Evolutionary conservation across 2,888 invertebrate genomes (phyloP), one percentile per base, ranked within the genome.

Genomic region (Clunio marinus): DNA sequence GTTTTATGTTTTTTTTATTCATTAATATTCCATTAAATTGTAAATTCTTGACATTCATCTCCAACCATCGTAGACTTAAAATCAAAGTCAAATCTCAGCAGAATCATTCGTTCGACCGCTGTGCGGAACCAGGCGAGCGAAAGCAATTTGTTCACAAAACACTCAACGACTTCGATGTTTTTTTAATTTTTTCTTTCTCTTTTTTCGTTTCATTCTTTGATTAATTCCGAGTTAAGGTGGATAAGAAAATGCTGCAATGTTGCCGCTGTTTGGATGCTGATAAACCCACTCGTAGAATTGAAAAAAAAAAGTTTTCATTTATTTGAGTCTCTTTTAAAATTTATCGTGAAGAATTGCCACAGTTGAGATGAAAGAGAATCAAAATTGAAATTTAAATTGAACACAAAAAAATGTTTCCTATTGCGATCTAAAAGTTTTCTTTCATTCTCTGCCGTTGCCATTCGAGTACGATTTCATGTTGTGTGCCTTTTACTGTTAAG

Each of bases 1-100:
- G n/a, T n/a, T n/a, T n/a, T n/a, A n/a, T n/a, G 41, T 41, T 24
- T 55, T 10, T 24, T 55, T 22, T 22, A 24, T 55, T 55, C 20
- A 55, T 55, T 55, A 55, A 20, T 55, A 55, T 55, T 55, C 51
- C 51, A 55, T 55, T 55, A 55, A 55, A 22, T 22, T 55, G 51
- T 55, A 55, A 55, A 55, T 55, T 24, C 51, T 10, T 3, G 20
- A 22, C 7, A 15, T 35, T 35, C 35, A 13, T 35, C 35, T n/a
- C n/a, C n/a, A n/a, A n/a, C n/a, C n/a, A n/a, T 10, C 32, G 32
- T 10, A 41, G 41, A 41, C 41, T 2, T 10, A 41, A 10, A 41
- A 41, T 41, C 41, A 41, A 41, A 41, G 41, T 41, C 41, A 41
- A 41, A 41, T 41, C 41, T 41, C 41, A 41, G 41, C 41, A 41